phyloP scores from a whole-genome alignment of 2,888 invertebrate species.

The Hanleya hanleyi region DNA sequence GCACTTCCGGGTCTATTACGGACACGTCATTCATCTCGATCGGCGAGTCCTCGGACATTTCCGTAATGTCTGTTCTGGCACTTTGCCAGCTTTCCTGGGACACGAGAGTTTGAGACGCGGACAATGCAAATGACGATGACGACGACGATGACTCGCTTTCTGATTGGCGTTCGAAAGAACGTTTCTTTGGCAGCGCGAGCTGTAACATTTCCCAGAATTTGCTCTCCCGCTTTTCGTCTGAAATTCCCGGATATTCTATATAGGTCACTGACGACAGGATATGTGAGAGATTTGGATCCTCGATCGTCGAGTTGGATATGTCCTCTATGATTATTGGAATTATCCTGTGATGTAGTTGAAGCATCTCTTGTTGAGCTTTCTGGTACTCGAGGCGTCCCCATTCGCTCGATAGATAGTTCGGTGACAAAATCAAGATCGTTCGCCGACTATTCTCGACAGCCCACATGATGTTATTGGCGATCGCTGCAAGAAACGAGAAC shows the following conservation, averaged over 20 bases:
- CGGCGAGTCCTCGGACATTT: neutral
- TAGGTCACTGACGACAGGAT: slow-evolving; percentile 6
- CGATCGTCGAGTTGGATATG: neutral
- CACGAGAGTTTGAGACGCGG: slow-evolving; percentile 1
- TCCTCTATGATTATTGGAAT: slow-evolving; percentile 39
- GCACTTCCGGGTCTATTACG: too few relatives aligned
- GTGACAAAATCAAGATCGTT: slow-evolving; percentile 53
- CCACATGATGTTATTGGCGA: slow-evolving; percentile 57
- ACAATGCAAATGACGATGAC: too few relatives aligned
- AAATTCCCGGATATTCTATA: neutral
- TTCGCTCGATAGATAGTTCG: slow-evolving; percentile 53
- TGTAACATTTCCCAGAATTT: neutral
- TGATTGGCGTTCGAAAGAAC: too few relatives aligned
- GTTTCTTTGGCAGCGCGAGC: neutral
- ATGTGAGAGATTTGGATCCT: neutral
- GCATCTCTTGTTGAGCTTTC: slow-evolving; percentile 63
- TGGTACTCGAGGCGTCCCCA: slow-evolving; percentile 63
- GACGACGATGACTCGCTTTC: neutral
- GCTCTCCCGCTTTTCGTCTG: neutral
- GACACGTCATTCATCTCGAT: slow-evolving; percentile 2
- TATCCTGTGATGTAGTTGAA: slow-evolving; percentile 58
- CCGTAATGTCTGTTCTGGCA: neutral
- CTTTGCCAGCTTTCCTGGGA: slow-evolving; percentile 6
- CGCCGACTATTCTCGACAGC: slow-evolving; percentile 56
- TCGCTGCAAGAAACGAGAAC: slow-evolving; percentile 47